Conservation (phyloP, 23 tunicate species). For the Ascidia mentula region DNA sequence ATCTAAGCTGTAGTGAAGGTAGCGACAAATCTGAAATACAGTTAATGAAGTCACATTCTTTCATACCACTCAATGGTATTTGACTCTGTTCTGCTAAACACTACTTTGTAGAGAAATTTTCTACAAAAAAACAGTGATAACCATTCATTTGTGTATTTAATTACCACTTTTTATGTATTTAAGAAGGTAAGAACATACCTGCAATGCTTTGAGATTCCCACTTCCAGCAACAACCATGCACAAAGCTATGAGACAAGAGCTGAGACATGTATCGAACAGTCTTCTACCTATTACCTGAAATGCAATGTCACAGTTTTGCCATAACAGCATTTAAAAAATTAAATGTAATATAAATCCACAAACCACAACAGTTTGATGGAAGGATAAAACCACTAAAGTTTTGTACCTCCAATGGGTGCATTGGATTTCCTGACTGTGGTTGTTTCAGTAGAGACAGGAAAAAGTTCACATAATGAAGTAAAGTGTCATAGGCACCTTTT, state of each 20-base stretch:
- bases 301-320: no score
- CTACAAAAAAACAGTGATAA: no score
- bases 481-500: constrained; percentile 63
- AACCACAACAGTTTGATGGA: background rate
- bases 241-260: constrained; percentile 64
- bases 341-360: no score
- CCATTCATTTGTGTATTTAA: background rate
- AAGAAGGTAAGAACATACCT: no score
- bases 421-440: background rate
- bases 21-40: constrained; percentile 83
- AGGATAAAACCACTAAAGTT: background rate
- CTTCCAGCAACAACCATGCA: constrained; percentile 93
- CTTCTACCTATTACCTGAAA: constrained; percentile 73
- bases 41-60: no score
- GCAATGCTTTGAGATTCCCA: constrained; percentile 78
- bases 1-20: constrained; percentile 56
- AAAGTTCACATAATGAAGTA: constrained; percentile 49
- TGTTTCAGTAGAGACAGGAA: constrained; percentile 54
- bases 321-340: no score
- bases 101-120: no score
- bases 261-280: constrained; percentile 53
- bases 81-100: no score
- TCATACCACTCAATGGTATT: no score
- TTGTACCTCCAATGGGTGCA: constrained; percentile 40
- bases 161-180: no score